Evolutionary conservation across 2,888 invertebrate genomes (phyloP), one percentile per base, ranked within the genome.

Genomic region (Tenthredo mesomela): DNA sequence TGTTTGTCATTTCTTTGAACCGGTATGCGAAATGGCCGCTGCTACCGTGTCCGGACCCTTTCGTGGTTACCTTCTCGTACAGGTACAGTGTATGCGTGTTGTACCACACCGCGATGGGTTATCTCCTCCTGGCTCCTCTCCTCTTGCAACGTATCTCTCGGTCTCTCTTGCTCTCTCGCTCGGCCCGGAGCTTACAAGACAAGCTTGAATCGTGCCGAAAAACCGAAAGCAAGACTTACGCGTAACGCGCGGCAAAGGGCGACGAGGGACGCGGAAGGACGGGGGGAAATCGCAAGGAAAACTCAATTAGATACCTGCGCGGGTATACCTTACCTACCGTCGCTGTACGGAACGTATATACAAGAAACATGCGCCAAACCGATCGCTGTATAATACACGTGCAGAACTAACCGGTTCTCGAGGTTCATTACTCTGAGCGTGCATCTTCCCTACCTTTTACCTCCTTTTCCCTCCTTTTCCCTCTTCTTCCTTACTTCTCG

Each of bases 361-460:
- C 67, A 82, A 82, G 82, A 82, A 82, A 82, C 82, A 82, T 82
- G 87, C 87, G 86, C 87, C 88, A 88, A 90, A 90, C 88, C 89
- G 89, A 90, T 89, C 71, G 40, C 89, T 88, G 89, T 90, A 87
- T 88, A 89, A 90, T 89, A 90, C 87, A 88, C 88, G 87, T 86
- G 89, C 89, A 89, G 89, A 91, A 91, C 91, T 90, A 93, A 93
- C 93, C 93, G 93, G 93, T 93, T 93, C 91, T 89, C 91, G 91
- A 92, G 92, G 93, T 93, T 93, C 93, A 93, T 93, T 93, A 93
- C 92, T 91, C 93, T 88, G 89, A 87, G 89, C 89, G 91, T 91
- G 90, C 91, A 91, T 92, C 91, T 92, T 92, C 92, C 82, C 82
- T 82, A 37, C 82, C 61, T 61, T 80, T 80, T 61, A 33, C 40